phyloP scores from a whole-genome alignment of 2,113 vertebrate genomes.

The Podiceps cristatus region DNA sequence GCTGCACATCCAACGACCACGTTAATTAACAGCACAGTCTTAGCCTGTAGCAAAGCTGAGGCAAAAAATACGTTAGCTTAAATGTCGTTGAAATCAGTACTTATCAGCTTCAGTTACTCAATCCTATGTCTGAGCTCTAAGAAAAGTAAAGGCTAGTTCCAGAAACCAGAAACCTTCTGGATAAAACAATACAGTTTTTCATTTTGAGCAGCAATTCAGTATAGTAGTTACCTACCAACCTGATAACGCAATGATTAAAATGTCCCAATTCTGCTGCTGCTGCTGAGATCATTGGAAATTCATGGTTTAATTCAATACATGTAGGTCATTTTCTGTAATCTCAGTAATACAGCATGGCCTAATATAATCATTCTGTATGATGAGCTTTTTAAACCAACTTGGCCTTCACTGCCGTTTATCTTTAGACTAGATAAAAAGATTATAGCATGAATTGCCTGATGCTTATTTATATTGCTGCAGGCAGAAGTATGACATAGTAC shows the following conservation, averaged over 20 bases:
- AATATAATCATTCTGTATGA: not conserved
- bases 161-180: conserved; percentile 17
- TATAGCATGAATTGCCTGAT: not conserved
- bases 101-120: conserved; percentile 21
- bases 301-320: not conserved
- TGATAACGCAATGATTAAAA: not conserved
- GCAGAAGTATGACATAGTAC: not conserved
- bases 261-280: not conserved
- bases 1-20: not conserved
- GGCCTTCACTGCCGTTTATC: not conserved
- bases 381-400: not conserved
- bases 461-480: conserved; percentile 6
- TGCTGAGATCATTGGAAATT: conserved; percentile 23
- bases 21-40: not conserved
- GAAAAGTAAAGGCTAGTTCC: not conserved
- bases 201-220: not conserved
- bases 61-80: not conserved
- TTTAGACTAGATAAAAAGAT: not conserved
- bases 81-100: not conserved
- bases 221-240: not conserved
- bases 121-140: not conserved
- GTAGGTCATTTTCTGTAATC: conserved; percentile 14
- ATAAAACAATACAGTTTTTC: conserved; percentile 7
- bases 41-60: not conserved
- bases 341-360: not conserved